phyloP scores from a whole-genome alignment of 2,113 vertebrate genomes.

The Aix galericulata region DNA sequence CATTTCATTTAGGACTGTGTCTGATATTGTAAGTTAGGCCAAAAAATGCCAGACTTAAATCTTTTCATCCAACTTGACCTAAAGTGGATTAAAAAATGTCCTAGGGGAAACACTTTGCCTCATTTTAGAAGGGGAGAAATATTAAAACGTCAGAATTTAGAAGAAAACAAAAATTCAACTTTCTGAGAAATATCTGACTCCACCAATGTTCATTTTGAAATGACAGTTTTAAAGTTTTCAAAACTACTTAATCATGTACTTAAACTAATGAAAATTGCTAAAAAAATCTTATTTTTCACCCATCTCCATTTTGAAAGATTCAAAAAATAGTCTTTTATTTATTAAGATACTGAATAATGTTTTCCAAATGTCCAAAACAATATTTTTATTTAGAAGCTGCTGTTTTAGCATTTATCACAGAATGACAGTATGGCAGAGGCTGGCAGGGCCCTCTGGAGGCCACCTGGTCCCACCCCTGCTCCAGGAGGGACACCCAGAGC shows the following conservation, averaged over 20 bases:
- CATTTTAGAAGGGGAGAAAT: background rate
- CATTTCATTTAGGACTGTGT: slow-evolving; percentile 2
- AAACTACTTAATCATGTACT: background rate
- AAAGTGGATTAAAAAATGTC: background rate
- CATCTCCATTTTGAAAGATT: background rate
- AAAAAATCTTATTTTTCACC: background rate
- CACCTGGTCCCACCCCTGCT: no score
- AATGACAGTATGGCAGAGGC: no score
- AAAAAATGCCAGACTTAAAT: background rate
- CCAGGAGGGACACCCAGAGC: no score
- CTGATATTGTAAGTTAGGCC: background rate
- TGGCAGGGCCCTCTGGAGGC: no score
- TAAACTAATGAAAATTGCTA: background rate
- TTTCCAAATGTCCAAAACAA: background rate
- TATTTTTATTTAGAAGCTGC: background rate
- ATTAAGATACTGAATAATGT: background rate
- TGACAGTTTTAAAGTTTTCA: background rate
- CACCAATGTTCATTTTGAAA: background rate
- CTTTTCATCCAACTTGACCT: background rate
- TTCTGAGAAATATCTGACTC: background rate
- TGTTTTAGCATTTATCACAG: background rate
- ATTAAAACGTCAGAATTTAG: background rate
- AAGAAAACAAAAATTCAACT: background rate
- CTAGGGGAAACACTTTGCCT: background rate
- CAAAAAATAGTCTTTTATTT: background rate